Base-by-base conservation (phyloP, 1,140 invertebrate genomes). In the Meloidogyne exigua region DNA sequence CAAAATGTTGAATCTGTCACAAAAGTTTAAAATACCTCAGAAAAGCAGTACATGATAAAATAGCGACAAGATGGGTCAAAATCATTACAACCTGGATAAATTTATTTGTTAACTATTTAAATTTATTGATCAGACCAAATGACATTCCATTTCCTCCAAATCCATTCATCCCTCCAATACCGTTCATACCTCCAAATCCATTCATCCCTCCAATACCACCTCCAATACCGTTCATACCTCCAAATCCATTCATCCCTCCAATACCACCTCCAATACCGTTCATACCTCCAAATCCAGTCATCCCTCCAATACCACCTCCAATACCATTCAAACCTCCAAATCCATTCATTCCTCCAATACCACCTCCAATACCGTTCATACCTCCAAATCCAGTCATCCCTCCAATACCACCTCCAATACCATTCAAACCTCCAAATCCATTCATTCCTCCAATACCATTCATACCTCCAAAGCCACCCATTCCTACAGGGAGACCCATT, bases 51-150 rank as follows among this genome's bases (percentile, higher is more conserved):
- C 21, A 9, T 1, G 15, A 36, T 18, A 23, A 36, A 68, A 68
- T 36, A 42, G 9, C 28, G 66, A 21, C 66, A 68, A 32, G 39
- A 9, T 23, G 66, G 66, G n/a, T 68, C 66, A 42, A 68, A 68
- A 21, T 68, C 66, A 7, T 5, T 42, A 42, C 66, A 68, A 36
- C 66, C 66, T 68, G 9, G n/a, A 5, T 21, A 21, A 9, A 21
- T 21, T 42, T n/a, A 9, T 67, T 39, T 67, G 4, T 21, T n/a
- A 7, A 32, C 18, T n/a, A 7, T 67, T 13, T 68, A n/a, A 32
- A 68, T 68, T 23, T 25, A 18, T 42, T 68, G 2, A 3, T 9
- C 28, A 68, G 21, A 68, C 66, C 66, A 10, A 36, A 25, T 57
- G 49, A 12, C 5, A 18, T 21, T 1, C 66, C 66, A 68, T 25